Evolutionary conservation across 2,797 vertebrate species (phyloP).

Genomic region (Sebastes goodei): DNA sequence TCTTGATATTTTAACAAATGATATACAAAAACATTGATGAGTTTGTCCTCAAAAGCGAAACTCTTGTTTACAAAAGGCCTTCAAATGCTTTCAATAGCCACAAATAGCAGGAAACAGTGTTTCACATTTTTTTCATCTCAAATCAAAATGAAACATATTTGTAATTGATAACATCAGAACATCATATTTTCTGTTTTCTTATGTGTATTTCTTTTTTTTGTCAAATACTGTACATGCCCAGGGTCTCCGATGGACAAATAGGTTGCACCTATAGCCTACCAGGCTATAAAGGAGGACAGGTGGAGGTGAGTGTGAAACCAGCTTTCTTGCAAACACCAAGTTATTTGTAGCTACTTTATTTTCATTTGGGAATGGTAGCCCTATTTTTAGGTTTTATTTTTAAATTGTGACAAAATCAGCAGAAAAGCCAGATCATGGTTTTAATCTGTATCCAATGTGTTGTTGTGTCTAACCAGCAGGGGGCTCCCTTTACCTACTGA

Average conservation of each 20-base stretch:
- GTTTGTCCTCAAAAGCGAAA: not conserved
- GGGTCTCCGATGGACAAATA: not conserved
- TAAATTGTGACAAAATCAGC: not conserved
- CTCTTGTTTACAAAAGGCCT: not conserved
- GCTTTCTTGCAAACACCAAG: no score
- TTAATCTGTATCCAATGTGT: not conserved
- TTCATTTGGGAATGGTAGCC: not conserved
- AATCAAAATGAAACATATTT: not conserved
- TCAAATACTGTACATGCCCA: not conserved
- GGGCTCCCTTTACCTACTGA: slow-evolving; percentile 23
- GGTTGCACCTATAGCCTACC: not conserved
- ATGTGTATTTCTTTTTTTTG: no score
- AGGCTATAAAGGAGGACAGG: not conserved
- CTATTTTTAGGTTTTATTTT: not conserved
- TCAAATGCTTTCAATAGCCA: not conserved
- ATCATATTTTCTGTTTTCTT: no score
- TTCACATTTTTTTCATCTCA: not conserved
- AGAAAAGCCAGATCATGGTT: not conserved
- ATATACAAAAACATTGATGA: not conserved
- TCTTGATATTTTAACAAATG: not conserved
- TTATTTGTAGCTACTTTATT: rapidly evolving
- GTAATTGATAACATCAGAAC: no score
- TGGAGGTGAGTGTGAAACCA: not conserved
- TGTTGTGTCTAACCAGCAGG: slow-evolving; percentile 49
- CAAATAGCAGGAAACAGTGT: not conserved